Evolutionary conservation across 2,797 vertebrate genomes (phyloP).

Genomic region (Gymnopithys bicolor): DNA sequence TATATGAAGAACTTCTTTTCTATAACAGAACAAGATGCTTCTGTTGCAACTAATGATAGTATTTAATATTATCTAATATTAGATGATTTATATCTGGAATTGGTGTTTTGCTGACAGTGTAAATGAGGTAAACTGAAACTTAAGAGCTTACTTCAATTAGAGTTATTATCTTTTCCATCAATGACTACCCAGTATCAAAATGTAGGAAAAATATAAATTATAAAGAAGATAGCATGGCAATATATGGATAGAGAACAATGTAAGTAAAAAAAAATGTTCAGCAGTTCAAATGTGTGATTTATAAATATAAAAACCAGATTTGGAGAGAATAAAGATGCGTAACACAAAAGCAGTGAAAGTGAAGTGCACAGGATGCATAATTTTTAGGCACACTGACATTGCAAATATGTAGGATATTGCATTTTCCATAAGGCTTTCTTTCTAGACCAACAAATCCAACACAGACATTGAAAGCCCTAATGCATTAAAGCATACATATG

Average conservation of each 20-base stretch:
- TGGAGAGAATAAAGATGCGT: background rate
- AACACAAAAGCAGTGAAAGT: background rate
- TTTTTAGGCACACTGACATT: background rate
- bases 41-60: background rate
- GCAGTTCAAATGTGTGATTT: background rate
- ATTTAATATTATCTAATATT: background rate
- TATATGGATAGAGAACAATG: background rate
- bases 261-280: accelerated
- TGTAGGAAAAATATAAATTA: background rate
- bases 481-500: background rate
- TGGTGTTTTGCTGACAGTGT: background rate
- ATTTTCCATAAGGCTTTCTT: background rate
- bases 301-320: background rate
- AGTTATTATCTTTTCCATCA: background rate
- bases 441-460: background rate
- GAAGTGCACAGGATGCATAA: background rate
- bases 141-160: background rate
- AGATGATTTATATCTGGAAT: background rate
- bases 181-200: background rate
- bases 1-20: background rate
- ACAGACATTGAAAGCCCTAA: background rate
- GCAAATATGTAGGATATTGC: background rate
- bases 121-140: background rate
- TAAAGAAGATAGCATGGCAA: background rate
- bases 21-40: background rate